These are phyloP conservation scores for Tortrix viridana DNA, from an alignment of 2,888 invertebrate species.

Conservation along the genomic window DNA sequence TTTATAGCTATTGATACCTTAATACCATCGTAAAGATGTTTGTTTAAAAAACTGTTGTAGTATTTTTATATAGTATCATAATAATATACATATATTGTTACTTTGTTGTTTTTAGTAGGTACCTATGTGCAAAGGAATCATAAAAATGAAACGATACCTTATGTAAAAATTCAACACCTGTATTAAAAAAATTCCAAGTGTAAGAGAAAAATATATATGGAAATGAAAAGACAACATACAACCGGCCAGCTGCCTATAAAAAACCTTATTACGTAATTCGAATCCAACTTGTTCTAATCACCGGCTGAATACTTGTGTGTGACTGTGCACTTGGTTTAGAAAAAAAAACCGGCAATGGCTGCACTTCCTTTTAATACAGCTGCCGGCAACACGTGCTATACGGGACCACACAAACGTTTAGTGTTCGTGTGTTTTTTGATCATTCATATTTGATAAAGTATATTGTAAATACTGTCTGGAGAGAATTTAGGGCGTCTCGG, in stretches of 20 bases:
- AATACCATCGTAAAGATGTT: neutral
- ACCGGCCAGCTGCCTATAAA: slow-evolving; percentile 30
- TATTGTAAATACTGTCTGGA: slow-evolving; percentile 29
- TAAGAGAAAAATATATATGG: neutral
- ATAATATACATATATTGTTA: neutral
- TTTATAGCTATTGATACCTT: slow-evolving; percentile 1
- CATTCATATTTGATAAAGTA: slow-evolving; percentile 31
- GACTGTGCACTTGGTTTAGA: slow-evolving; percentile 46
- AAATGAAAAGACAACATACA: slow-evolving; percentile 3
- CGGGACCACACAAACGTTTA: slow-evolving; percentile 51
- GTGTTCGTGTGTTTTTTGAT: slow-evolving; percentile 37
- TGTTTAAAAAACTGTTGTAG: neutral
- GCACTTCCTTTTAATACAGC: slow-evolving; percentile 72
- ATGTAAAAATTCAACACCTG: neutral
- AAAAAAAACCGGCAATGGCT: slow-evolving; percentile 51
- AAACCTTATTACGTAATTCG: slow-evolving; percentile 37
- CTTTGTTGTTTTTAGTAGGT: too few species aligned
- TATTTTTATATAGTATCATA: neutral
- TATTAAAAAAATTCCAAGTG: neutral
- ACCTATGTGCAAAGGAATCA: too few species aligned
- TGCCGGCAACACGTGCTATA: slow-evolving; percentile 66
- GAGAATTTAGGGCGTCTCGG: neutral
- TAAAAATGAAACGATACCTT: neutral
- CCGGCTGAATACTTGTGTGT: slow-evolving; percentile 43
- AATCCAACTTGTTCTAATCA: slow-evolving; percentile 49